Percentiles rank a stretch among this genome's conserved stretches.
phyloP scores from a whole-genome alignment of 2,888 invertebrate genomes.

The Stenolophus ochropezus region DNA sequence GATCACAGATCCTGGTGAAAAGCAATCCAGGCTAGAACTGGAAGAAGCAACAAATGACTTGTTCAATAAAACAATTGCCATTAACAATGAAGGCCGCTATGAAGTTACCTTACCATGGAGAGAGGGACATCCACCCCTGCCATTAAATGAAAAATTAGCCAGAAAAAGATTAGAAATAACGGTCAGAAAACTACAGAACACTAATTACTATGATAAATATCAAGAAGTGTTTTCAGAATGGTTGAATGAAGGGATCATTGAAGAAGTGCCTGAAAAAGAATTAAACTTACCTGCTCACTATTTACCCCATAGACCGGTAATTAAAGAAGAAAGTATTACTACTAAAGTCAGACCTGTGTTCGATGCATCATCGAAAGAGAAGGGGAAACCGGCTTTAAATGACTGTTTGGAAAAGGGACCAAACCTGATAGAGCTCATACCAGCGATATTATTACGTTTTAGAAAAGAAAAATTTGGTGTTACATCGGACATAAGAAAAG shows the following conservation, averaged over 20 bases:
- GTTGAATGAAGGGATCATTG: conserved; percentile 61
- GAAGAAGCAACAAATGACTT: background rate
- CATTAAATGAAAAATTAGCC: background rate
- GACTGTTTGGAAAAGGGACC: background rate
- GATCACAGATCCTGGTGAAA: background rate
- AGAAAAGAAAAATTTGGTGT: conserved; percentile 61
- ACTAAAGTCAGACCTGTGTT: conserved; percentile 66
- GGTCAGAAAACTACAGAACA: background rate
- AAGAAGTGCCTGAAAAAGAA: conserved; percentile 31
- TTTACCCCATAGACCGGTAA: conserved; percentile 65
- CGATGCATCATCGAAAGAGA: conserved; percentile 64
- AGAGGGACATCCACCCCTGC: background rate
- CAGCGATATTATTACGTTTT: conserved; percentile 61
- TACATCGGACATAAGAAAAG: conserved; percentile 65
- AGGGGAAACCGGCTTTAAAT: conserved; percentile 40
- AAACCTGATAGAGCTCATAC: background rate
- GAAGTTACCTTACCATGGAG: background rate
- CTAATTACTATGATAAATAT: conserved; percentile 61
- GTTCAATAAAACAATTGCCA: background rate
- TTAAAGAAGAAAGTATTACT: conserved; percentile 63
- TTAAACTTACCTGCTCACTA: conserved; percentile 50
- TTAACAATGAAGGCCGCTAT: background rate
- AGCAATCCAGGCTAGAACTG: background rate
- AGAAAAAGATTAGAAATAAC: background rate
- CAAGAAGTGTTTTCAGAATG: conserved; percentile 64